Base-by-base conservation (phyloP, 2,113 vertebrate species). In the Leucosticte australis region DNA sequence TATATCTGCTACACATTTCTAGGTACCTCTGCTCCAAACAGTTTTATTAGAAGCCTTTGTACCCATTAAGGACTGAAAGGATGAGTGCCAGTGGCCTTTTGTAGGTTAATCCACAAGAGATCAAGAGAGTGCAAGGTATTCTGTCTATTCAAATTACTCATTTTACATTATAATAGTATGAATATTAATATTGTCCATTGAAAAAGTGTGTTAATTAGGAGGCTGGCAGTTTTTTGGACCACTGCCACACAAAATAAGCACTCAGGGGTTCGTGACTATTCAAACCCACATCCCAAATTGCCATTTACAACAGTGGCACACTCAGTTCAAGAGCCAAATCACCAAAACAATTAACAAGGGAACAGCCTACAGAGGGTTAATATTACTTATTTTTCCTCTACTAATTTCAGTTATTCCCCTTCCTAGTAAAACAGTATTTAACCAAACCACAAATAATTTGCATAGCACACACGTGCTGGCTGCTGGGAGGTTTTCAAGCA, bases 181-280 rank as follows among this genome's bases (percentile, higher is more conserved):
- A 96, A 93, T 96, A 97, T 96, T 95, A 97, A 96, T 89, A 95
- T 18, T 91, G 79, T 87, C 92, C 93, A 92, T 75, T 92, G 93
- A 92, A 96, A 92, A 94, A 96, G 90, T 79, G 64, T 87, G 88
- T 89, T 95, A 96, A 96, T 95, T 96, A 96, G 92, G 94, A 94
- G 23, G 22, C 59, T 94, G 93, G 68, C 90, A 95, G 94, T 75
- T 94, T 95, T 93, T 84, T 96, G 92, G 94, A 93, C 93, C 60
- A 49, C 56, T 94, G 94, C 93, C 93, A 97, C 83, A 64, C 28
- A 7, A 93, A 93, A 70, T 33, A 75, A 91, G 80, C 73, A 81
- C 65, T 57, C 9, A 26, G 33, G 73, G 69, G 44, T 53, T 87
- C 0, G 4, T 81, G 90, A 93, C 80, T 89, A 57, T 78, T 81